Evolutionary conservation across 2,113 vertebrate genomes (phyloP).

Genomic region (Heterotis niloticus): DNA sequence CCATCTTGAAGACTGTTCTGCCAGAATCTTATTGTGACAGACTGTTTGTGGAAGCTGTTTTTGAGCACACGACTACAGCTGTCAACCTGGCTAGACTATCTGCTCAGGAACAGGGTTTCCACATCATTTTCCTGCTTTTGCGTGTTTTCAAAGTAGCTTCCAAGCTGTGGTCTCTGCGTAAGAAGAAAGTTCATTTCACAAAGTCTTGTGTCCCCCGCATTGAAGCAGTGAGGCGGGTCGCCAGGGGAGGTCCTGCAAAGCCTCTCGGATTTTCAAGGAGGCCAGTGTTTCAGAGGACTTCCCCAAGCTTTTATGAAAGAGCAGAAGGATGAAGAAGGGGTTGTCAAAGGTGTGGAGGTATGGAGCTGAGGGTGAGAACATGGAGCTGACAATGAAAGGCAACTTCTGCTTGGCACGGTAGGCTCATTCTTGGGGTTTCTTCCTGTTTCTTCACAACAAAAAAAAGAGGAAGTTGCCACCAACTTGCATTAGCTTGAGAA

Average conservation of each 20-base stretch:
- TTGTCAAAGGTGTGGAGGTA: not conserved
- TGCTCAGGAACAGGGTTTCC: not conserved
- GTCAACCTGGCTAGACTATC: not conserved
- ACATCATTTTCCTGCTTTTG: not conserved
- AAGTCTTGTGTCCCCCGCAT: not conserved
- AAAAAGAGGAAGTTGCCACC: too few relatives aligned
- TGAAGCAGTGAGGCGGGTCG: not conserved
- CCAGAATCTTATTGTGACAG: not conserved
- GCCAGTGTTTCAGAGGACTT: not conserved
- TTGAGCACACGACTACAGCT: not conserved
- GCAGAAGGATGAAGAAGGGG: not conserved
- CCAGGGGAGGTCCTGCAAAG: not conserved
- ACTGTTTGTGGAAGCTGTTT: not conserved
- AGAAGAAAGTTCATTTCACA: not conserved
- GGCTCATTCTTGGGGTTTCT: too few relatives aligned
- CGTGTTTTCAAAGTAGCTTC: not conserved
- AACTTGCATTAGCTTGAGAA: too few relatives aligned
- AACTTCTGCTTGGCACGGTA: not conserved
- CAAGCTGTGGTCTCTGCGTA: not conserved
- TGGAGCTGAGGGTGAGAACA: not conserved
- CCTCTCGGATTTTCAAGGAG: conserved; percentile 4
- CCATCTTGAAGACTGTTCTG: not conserved
- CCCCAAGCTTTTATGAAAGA: not conserved
- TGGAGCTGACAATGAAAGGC: not conserved
- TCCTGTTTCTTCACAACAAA: not conserved